phyloP scores from a whole-genome alignment of 1,140 invertebrate species.

The Achatina immaculata region DNA sequence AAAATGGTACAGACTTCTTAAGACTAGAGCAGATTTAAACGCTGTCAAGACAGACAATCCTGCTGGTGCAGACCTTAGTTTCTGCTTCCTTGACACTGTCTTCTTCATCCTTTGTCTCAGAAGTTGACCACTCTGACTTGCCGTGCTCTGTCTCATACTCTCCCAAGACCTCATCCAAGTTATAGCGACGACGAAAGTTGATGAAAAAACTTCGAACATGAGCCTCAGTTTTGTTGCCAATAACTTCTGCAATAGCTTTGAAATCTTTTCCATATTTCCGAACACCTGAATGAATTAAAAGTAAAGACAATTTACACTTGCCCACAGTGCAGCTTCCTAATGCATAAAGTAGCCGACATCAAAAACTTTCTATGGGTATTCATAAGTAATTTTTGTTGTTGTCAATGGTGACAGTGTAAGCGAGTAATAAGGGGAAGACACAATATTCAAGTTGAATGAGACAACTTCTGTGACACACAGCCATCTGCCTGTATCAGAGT shows the following conservation, averaged over 20 bases:
- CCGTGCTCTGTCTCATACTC: conserved; percentile 88
- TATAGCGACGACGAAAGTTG: conserved; percentile 90
- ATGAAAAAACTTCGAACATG: conserved; percentile 92
- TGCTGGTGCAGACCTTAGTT: conserved; percentile 8
- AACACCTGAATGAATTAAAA: conserved; percentile 74
- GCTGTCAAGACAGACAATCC: too few species aligned
- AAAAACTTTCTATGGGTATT: not conserved
- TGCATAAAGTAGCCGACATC: not conserved
- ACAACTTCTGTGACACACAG: too few species aligned
- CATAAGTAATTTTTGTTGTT: not conserved
- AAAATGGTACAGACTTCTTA: too few species aligned
- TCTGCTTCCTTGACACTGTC: conserved; percentile 36
- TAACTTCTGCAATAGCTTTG: conserved; percentile 92
- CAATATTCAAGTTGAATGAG: too few species aligned
- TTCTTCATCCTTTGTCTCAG: conserved; percentile 33
- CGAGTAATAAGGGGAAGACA: too few species aligned
- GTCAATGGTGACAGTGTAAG: too few species aligned
- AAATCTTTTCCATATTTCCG: conserved; percentile 96
- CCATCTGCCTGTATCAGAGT: too few species aligned
- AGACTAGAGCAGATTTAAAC: too few species aligned
- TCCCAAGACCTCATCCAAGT: conserved; percentile 88
- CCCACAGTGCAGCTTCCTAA: too few species aligned
- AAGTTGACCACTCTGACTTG: conserved; percentile 58
- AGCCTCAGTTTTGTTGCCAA: conserved; percentile 94
- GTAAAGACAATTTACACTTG: too few species aligned